Evolutionary conservation across 1,140 invertebrate genomes (phyloP).

Genomic region (Planococcus citri): DNA sequence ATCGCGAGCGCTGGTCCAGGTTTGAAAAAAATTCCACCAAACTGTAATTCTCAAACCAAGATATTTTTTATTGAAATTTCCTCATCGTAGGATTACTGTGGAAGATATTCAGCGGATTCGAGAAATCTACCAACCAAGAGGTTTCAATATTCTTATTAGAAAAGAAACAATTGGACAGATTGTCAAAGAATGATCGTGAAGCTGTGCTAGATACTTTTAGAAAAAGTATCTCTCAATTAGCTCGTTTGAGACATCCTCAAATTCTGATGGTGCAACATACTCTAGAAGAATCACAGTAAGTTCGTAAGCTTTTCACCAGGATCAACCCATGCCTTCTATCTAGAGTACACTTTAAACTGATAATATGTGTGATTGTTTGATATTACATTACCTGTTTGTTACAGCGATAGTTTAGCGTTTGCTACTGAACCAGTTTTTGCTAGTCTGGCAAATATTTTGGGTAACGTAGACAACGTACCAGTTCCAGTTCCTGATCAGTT

Average conservation of each 20-base stretch:
- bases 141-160: conserved; percentile 94
- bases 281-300: conserved; percentile 81
- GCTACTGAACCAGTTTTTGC: conserved; percentile 93
- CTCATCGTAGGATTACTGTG: conserved; percentile 58
- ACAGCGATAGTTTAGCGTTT: conserved; percentile 85
- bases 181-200: conserved; percentile 65
- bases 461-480: conserved; percentile 56
- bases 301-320: neutral
- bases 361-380: neutral
- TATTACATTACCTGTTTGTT: conserved; percentile 28
- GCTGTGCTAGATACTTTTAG: conserved; percentile 69
- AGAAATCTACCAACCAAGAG: conserved; percentile 89
- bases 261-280: conserved; percentile 89
- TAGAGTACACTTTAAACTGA: too few species aligned
- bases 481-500: conserved; percentile 49
- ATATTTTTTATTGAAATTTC: conserved; percentile 39
- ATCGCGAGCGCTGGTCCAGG: conserved; percentile 85
- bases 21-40: conserved; percentile 30
- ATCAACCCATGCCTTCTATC: too few species aligned
- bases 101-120: conserved; percentile 87
- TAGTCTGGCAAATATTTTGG: conserved; percentile 76
- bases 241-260: conserved; percentile 86
- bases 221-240: conserved; percentile 77
- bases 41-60: neutral
- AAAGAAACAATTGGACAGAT: conserved; percentile 76